Evolutionary conservation across 2,797 vertebrate genomes (phyloP).

Genomic region (Stomatorhinus walkeri): DNA sequence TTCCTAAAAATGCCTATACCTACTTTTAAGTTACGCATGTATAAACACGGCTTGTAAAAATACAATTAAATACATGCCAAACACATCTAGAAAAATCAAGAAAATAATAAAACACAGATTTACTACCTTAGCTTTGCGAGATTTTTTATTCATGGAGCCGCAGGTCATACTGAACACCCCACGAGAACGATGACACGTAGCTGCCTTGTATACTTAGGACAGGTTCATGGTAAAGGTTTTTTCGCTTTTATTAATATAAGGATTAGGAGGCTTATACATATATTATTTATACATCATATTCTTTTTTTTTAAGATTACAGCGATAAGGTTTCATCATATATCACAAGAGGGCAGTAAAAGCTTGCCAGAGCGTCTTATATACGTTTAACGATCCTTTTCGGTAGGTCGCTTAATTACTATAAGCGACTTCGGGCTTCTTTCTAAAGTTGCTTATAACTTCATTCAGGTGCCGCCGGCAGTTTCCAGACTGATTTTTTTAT

Average conservation of each 20-base stretch:
- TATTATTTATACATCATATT: background rate
- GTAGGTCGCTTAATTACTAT: background rate
- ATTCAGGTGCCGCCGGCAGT: background rate
- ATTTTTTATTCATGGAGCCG: background rate
- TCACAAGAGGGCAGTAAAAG: conserved; percentile 8
- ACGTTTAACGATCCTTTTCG: background rate
- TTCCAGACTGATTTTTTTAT: background rate
- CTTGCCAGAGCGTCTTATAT: background rate
- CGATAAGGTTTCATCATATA: background rate
- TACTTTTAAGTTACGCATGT: background rate
- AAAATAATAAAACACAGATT: background rate
- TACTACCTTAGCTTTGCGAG: background rate
- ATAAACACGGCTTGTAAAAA: background rate
- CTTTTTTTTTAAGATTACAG: background rate
- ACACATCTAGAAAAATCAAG: background rate
- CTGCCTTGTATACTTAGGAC: background rate
- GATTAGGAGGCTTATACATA: background rate
- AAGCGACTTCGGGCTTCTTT: background rate
- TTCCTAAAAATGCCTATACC: background rate
- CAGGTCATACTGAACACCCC: background rate
- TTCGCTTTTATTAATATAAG: background rate
- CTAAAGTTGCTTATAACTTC: background rate
- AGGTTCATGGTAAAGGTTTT: background rate
- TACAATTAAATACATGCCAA: background rate
- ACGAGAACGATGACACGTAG: background rate